phyloP scores from a whole-genome alignment of 2,888 invertebrate species.

The Villa cingulata region DNA sequence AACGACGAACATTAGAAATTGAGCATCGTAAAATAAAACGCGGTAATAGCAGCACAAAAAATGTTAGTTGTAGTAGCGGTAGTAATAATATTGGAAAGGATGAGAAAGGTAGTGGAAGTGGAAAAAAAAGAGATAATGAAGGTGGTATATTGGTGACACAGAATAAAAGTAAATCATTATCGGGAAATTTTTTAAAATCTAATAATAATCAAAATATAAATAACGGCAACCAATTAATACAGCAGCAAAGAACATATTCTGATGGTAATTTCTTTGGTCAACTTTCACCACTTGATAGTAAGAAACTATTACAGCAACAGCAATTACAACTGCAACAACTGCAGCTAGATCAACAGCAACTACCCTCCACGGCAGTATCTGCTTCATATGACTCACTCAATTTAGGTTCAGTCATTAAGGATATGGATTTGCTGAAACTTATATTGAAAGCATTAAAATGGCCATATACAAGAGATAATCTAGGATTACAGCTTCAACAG shows the following conservation, averaged over 20 bases:
- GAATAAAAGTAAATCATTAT: too few species aligned
- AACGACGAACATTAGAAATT: conserved; percentile 9
- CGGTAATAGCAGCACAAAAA: too few species aligned
- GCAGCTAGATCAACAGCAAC: not conserved
- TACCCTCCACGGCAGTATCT: conserved; percentile 10
- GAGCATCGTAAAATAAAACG: too few species aligned
- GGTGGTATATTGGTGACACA: too few species aligned
- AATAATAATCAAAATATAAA: not conserved
- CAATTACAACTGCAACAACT: not conserved
- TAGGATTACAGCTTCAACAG: conserved; percentile 27
- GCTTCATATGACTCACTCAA: conserved; percentile 23
- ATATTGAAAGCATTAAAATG: conserved; percentile 34
- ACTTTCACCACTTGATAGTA: too few species aligned
- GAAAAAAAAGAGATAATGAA: too few species aligned
- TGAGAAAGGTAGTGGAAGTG: too few species aligned
- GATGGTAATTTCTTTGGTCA: too few species aligned
- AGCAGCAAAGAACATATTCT: too few species aligned
- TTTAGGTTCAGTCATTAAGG: conserved; percentile 31
- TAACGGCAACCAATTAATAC: conserved; percentile 1
- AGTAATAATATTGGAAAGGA: too few species aligned
- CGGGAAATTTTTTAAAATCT: too few species aligned
- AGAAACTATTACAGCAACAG: not conserved
- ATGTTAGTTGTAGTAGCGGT: too few species aligned
- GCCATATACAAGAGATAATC: conserved; percentile 26
- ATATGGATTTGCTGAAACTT: conserved; percentile 31